These are phyloP conservation scores for Semnornis frantzii DNA, from an alignment of 2,113 vertebrate species.

Conservation along the genomic window DNA sequence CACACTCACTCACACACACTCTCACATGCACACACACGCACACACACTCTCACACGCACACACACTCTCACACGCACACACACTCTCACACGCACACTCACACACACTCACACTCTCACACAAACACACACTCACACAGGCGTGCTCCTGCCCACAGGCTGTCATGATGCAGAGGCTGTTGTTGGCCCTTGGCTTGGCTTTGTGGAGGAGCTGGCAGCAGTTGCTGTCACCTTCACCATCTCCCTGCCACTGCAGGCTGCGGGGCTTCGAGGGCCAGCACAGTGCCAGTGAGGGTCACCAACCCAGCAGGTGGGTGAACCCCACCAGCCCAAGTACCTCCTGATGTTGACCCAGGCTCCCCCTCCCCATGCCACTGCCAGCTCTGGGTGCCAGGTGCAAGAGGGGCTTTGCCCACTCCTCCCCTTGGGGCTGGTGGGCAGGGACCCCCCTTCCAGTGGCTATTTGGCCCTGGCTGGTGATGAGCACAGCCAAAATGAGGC, in stretches of 20 bases:
- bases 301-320: background rate
- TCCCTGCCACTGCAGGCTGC: background rate
- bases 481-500: rapidly evolving
- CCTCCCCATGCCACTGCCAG: background rate
- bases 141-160: background rate
- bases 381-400: rapidly evolving
- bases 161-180: rapidly evolving
- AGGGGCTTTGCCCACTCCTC: background rate
- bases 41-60: too few relatives aligned
- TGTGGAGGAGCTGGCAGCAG: background rate
- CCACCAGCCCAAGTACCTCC: background rate
- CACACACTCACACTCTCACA: background rate
- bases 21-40: too few relatives aligned
- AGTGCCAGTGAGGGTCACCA: background rate
- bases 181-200: background rate
- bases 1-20: too few relatives aligned
- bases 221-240: background rate
- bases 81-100: too few relatives aligned
- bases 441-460: background rate
- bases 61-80: too few relatives aligned
- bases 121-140: rapidly evolving
- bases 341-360: background rate
- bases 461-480: background rate
- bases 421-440: background rate
- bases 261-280: rapidly evolving